Conservation (phyloP, 2,888 invertebrate genomes). For the Drosophila mimetica region DNA sequence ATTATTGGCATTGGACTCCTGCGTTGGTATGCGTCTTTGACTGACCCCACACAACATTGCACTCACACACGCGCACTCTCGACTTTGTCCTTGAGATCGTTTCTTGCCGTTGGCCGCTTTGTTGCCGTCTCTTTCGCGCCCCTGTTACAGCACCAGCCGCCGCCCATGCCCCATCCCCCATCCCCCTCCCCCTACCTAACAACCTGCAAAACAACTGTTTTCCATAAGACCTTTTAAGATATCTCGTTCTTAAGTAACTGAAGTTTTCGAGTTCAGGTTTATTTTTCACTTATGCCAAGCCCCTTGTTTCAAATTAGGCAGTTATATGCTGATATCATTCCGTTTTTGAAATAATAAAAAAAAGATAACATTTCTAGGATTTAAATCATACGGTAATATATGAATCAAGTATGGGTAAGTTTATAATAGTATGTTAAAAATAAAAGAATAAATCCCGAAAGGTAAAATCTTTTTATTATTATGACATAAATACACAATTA, state of each 20-base stretch:
- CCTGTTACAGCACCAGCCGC: constrained; percentile 29
- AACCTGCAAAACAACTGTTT: constrained; percentile 27
- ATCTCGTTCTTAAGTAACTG: constrained; percentile 5
- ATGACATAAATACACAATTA: too few species aligned
- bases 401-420: too few species aligned
- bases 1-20: constrained; percentile 4
- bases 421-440: too few species aligned
- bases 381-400: too few species aligned
- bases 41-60: constrained; percentile 75
- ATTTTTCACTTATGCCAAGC: constrained; percentile 7
- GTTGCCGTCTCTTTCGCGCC: constrained; percentile 16
- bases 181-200: not conserved
- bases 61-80: constrained; percentile 5
- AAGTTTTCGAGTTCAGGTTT: constrained; percentile 15
- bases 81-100: constrained; percentile 60
- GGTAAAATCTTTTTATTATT: too few species aligned
- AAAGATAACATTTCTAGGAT: too few species aligned
- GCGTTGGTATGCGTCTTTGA: constrained; percentile 48
- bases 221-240: not conserved
- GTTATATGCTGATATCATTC: not conserved
- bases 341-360: not conserved
- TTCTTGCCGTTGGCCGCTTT: constrained; percentile 39
- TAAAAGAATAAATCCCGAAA: too few species aligned
- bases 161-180: not conserved
- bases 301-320: not conserved